A percentile compares a stretch with the other conserved stretches of the same genome.
phyloP scores from a whole-genome alignment of 2,888 invertebrate genomes.

The Lasius platythorax region DNA sequence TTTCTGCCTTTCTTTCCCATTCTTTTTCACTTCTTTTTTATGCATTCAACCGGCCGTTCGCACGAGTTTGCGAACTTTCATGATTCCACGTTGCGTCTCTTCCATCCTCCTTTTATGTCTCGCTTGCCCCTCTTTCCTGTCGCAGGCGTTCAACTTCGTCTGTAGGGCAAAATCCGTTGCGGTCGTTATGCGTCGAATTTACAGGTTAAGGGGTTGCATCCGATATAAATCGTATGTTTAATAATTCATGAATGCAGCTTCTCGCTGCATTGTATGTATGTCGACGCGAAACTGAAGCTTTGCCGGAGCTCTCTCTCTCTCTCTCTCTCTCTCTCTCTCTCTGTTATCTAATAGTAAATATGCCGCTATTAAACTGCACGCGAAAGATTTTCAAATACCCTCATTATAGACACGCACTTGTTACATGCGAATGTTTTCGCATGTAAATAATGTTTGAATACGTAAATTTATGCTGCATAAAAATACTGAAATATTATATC shows the following conservation, averaged over 20 bases:
- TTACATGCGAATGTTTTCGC: not conserved
- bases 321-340: not conserved
- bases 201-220: conserved; percentile 38
- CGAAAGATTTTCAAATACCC: not conserved
- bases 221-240: conserved; percentile 43
- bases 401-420: not conserved
- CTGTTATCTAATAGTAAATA: not conserved
- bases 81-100: conserved; percentile 64
- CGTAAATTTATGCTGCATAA: not conserved
- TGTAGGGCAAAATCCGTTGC: conserved; percentile 42
- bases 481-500: not conserved
- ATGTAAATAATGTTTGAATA: not conserved
- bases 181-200: conserved; percentile 62
- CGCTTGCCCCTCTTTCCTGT: not conserved
- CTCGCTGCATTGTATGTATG: not conserved
- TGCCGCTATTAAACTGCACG: not conserved
- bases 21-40: conserved; percentile 56
- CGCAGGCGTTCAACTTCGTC: conserved; percentile 33
- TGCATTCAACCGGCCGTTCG: conserved; percentile 62
- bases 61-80: conserved; percentile 74
- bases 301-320: not conserved
- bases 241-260: conserved; percentile 42
- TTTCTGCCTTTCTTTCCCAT: conserved; percentile 37
- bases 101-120: conserved; percentile 39
- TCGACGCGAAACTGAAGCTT: conserved; percentile 1